These are phyloP conservation scores for Drosophila flavopinicola DNA, from an alignment of 2,888 invertebrate genomes.

Conservation along the genomic window DNA sequence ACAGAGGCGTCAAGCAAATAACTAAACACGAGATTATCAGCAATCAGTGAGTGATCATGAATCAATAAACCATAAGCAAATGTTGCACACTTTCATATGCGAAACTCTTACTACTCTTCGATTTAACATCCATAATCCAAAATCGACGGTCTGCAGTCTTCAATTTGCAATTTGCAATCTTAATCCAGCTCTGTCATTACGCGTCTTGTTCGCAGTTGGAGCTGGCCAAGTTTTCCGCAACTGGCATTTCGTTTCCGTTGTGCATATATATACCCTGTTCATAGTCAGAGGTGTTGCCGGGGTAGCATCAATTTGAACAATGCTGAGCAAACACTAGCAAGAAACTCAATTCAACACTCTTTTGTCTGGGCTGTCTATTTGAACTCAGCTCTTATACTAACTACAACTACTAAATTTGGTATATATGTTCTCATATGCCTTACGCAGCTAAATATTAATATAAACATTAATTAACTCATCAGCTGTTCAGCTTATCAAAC, in stretches of 20 bases:
- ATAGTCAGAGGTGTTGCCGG: not conserved
- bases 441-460: too few species aligned
- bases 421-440: too few species aligned
- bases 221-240: slow-evolving; percentile 66
- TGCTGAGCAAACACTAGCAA: not conserved
- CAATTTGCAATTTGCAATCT: not conserved
- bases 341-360: too few species aligned
- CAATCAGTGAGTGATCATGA: slow-evolving; percentile 14
- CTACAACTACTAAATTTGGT: too few species aligned
- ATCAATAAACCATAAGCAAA: slow-evolving; percentile 16
- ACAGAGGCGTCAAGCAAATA: slow-evolving; percentile 23
- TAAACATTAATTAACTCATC: too few species aligned
- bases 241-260: slow-evolving; percentile 65
- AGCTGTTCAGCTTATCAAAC: too few species aligned
- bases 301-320: slow-evolving; percentile 1
- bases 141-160: too few species aligned
- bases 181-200: slow-evolving; percentile 21
- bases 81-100: slow-evolving; percentile 31
- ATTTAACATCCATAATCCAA: not conserved
- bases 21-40: slow-evolving; percentile 30
- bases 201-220: slow-evolving; percentile 23
- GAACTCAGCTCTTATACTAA: too few species aligned
- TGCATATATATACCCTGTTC: slow-evolving; percentile 7
- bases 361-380: too few species aligned
- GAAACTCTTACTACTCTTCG: slow-evolving; percentile 24